Conservation (phyloP, 2,113 vertebrate species). For the Rhombomys opimus region DNA sequence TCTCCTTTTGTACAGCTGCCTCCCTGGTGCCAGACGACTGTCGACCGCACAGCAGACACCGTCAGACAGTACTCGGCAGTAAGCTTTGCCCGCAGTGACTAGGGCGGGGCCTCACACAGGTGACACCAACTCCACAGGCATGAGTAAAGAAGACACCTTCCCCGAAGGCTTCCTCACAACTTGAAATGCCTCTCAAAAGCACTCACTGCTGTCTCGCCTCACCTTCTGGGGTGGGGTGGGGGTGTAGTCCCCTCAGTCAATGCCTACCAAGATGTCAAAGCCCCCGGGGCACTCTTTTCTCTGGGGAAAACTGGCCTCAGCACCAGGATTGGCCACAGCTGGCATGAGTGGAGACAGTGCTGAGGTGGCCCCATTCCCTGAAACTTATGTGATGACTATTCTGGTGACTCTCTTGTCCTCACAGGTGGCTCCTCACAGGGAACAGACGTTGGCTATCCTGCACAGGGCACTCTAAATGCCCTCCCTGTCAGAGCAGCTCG, state of each 20-base stretch:
- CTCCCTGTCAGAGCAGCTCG: slow-evolving; percentile 62
- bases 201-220: background rate
- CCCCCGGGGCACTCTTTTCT: slow-evolving; percentile 34
- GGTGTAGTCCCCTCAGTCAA: background rate
- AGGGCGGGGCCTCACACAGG: background rate
- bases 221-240: background rate
- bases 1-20: background rate
- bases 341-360: background rate
- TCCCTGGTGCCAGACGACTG: background rate
- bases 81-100: no score
- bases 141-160: background rate
- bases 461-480: slow-evolving; percentile 65
- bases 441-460: slow-evolving; percentile 13
- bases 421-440: background rate
- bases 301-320: background rate
- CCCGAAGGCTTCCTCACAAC: background rate
- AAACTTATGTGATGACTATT: background rate
- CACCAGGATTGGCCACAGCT: background rate
- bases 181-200: background rate
- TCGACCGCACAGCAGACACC: background rate
- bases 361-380: background rate
- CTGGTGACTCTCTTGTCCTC: no score
- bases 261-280: slow-evolving; percentile 65
- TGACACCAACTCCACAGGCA: background rate
- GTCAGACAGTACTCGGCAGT: background rate